Base-by-base conservation (phyloP, 2,113 vertebrate species). In the Sebastes fasciatus region DNA sequence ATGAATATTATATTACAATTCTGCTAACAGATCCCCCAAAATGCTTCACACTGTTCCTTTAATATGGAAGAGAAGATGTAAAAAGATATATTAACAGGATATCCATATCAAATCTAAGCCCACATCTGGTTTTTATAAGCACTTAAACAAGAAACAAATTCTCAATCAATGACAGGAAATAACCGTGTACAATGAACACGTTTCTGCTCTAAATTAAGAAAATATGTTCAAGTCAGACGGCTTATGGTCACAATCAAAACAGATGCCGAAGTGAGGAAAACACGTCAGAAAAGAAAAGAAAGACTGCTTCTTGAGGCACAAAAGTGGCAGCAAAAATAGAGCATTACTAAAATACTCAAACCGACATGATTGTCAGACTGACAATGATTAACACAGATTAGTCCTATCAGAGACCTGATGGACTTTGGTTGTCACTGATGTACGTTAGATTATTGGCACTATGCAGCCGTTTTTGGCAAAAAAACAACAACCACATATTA, bases 291-390 rank as follows among this genome's bases (percentile, higher is more conserved):
- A 17, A 81, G 1, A 11, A 42, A 26, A 61, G 9, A 62, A 72
- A 64, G 14, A 45, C 6, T 66, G 65, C 42, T 71, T 84, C 9
- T 74, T 48, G 11, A 81, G 81, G 70, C 66, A 76, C 70, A 65
- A 58, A 68, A 69, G 63, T 42, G 12, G 45, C 77, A 79, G 49
- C 6, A 46, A 63, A 69, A 52, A 8, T 5, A 19, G 42, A 77
- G 45, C 19, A 43, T 77, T 17, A n/a, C 2, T 49, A 48, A 61
- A 79, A 75, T 23, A 16, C 14, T 76, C 17, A 40, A 49, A 10
- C 1, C 2, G 3, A 14, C 7, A 16, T 1, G 26, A 34, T 1
- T 0, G 16, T 40, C 14, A 63, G 52, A 54, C 45, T 60, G 45
- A 9, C 13, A 19, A 67, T 72, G 46, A 74, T 46, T 21, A 68